A percentile compares a stretch with the other conserved stretches of the same genome.
phyloP scores from a whole-genome alignment of 2,797 vertebrate species.

The Pseudochirops cupreus region DNA sequence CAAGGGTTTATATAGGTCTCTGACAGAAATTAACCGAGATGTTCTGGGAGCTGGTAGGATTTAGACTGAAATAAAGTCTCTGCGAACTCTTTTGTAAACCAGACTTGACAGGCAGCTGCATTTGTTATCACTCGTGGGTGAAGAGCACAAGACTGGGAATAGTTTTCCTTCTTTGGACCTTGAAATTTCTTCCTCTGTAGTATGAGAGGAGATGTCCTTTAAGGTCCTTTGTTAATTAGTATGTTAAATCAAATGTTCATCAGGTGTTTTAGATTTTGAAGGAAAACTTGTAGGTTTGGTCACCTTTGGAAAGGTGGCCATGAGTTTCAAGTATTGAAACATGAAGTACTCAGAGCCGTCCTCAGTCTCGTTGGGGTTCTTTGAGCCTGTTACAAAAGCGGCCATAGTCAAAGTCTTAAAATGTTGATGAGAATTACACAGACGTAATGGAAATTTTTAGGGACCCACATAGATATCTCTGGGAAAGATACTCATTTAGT shows the following conservation, averaged over 20 bases:
- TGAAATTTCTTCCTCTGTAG: background rate
- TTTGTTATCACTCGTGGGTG: background rate
- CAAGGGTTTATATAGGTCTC: slow-evolving; percentile 8
- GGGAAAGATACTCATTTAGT: background rate
- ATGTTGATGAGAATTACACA: background rate
- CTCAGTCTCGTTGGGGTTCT: background rate
- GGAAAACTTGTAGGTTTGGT: background rate
- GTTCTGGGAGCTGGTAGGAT: background rate
- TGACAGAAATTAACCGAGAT: background rate
- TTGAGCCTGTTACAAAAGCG: background rate
- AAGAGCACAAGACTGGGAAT: background rate
- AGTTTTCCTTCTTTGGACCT: background rate
- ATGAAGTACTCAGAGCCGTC: background rate
- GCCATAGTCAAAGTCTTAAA: background rate
- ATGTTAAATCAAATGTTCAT: background rate
- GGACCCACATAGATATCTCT: background rate
- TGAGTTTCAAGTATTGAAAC: background rate
- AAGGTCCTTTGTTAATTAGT: background rate
- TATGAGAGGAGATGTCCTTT: background rate
- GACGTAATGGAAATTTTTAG: background rate
- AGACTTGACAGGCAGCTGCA: background rate
- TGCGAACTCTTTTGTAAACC: background rate
- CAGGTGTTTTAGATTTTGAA: background rate
- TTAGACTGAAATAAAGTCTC: background rate
- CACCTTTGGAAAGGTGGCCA: background rate